Conservation (phyloP, 2,888 invertebrate species). For the Hybos culiciformis region DNA sequence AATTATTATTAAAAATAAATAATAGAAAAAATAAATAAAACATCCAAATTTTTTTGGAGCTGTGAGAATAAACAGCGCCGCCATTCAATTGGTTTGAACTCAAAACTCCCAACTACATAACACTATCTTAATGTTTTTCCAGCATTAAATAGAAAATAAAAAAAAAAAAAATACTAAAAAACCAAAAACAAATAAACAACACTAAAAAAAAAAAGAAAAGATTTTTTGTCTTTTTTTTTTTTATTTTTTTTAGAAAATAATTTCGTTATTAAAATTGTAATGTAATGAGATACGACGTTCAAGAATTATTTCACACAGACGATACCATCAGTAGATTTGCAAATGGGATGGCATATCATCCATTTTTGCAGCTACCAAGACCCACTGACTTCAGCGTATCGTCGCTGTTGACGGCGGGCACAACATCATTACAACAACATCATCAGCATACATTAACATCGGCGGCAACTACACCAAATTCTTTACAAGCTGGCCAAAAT, state of each 20-base stretch:
- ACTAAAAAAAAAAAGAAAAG: slow-evolving; percentile 6
- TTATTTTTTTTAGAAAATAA: neutral
- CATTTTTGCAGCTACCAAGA: slow-evolving; percentile 75
- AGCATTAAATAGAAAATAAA: no score
- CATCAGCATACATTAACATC: slow-evolving; percentile 17
- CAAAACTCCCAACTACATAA: no score
- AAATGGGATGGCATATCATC: slow-evolving; percentile 66
- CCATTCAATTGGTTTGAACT: no score
- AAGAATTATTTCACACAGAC: slow-evolving; percentile 39
- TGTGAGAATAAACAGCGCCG: no score
- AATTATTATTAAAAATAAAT: slow-evolving; percentile 9
- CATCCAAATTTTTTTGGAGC: slow-evolving; percentile 1
- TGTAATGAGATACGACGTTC: slow-evolving; percentile 40
- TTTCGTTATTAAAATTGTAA: slow-evolving; percentile 26
- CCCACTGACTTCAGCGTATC: slow-evolving; percentile 90
- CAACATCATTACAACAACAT: slow-evolving; percentile 30
- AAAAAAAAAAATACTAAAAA: slow-evolving; percentile 1
- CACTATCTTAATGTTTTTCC: no score
- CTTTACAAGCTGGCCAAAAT: slow-evolving; percentile 29
- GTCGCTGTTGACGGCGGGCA: slow-evolving; percentile 71
- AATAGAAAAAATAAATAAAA: slow-evolving; percentile 4
- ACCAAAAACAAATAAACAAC: slow-evolving; percentile 1
- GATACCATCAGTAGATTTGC: slow-evolving; percentile 38
- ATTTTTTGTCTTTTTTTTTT: neutral
- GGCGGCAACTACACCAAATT: slow-evolving; percentile 8